phyloP scores from a whole-genome alignment of 2,888 invertebrate species.

The Ecliptopera silaceata region DNA sequence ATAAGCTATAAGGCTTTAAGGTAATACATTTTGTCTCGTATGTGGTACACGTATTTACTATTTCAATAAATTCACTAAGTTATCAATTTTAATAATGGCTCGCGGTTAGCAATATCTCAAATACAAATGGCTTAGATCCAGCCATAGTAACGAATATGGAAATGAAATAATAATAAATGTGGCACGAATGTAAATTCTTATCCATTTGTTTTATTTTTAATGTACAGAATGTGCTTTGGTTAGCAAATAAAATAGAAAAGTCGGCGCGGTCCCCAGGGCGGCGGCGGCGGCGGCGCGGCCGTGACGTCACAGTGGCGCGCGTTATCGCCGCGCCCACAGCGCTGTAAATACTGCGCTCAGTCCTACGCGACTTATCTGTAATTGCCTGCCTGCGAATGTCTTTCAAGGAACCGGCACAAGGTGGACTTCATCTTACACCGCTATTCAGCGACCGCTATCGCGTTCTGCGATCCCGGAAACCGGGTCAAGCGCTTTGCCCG shows the following conservation, averaged over 20 bases:
- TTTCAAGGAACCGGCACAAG: conserved; percentile 75
- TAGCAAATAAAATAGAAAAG: conserved; percentile 40
- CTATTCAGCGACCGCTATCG: conserved; percentile 70
- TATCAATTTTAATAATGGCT: conserved; percentile 21
- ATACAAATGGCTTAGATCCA: conserved; percentile 18
- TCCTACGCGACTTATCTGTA: conserved; percentile 79
- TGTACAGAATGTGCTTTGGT: conserved; percentile 31
- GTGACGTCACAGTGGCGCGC: conserved; percentile 32
- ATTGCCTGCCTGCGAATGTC: conserved; percentile 81
- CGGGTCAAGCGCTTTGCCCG: conserved; percentile 65
- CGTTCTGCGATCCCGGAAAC: conserved; percentile 60
- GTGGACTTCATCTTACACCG: conserved; percentile 73
- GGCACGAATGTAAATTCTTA: conserved; percentile 33
- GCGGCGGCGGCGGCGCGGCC: conserved; percentile 30
- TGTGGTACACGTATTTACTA: conserved; percentile 15
- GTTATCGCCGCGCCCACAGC: conserved; percentile 66
- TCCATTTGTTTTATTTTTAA: conserved; percentile 36
- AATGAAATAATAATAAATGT: conserved; percentile 27
- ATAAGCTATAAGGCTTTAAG: not conserved
- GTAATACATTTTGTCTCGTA: conserved; percentile 18
- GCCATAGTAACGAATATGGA: conserved; percentile 10
- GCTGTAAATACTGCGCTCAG: conserved; percentile 76
- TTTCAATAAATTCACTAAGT: conserved; percentile 21
- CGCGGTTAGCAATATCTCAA: conserved; percentile 20
- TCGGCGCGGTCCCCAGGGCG: conserved; percentile 33